These are phyloP conservation scores for Apeltes quadracus DNA, from an alignment of 2,113 vertebrate species.

Conservation along the genomic window DNA sequence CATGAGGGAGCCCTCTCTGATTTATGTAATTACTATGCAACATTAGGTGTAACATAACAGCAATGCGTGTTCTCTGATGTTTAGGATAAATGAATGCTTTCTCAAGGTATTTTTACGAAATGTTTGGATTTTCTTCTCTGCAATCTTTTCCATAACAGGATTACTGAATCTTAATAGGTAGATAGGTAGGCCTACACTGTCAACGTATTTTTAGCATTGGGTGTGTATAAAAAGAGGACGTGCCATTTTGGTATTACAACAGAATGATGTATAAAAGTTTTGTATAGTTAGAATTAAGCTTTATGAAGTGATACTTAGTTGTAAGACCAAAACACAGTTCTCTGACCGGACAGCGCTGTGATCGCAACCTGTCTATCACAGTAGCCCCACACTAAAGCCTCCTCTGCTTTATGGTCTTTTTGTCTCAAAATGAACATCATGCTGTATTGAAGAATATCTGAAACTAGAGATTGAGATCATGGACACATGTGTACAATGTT, in stretches of 20 bases:
- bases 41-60: neutral
- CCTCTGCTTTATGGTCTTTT: no score
- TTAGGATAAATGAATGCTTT: neutral
- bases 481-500: no score
- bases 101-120: neutral
- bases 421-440: no score
- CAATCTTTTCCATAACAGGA: neutral
- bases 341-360: neutral
- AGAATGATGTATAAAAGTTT: no score
- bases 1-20: constrained; percentile 17
- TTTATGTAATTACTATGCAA: constrained; percentile 4
- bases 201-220: neutral
- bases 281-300: neutral
- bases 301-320: neutral
- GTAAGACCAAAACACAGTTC: neutral
- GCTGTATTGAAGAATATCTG: no score
- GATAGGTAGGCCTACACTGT: constrained; percentile 1
- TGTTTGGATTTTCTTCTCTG: neutral
- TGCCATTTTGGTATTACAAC: no score
- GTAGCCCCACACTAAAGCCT: no score
- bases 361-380: neutral
- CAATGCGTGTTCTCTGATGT: constrained; percentile 1
- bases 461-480: no score
- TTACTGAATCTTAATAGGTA: no score
- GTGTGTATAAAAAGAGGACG: neutral